Evolutionary conservation across 2,113 vertebrate species (phyloP).

Genomic region (Anseranas semipalmata): DNA sequence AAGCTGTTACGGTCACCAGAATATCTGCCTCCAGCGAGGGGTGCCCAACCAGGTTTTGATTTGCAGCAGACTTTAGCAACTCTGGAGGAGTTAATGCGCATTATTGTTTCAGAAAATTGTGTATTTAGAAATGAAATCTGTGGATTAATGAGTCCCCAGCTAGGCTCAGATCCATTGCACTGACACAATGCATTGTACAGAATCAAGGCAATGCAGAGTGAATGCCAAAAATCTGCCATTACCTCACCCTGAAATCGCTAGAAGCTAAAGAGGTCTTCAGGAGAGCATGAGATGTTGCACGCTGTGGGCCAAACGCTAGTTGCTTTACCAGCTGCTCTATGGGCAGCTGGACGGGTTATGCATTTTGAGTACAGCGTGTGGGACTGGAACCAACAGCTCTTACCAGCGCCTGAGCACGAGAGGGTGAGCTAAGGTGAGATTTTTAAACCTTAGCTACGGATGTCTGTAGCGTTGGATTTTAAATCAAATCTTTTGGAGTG

Average conservation of each 20-base stretch:
- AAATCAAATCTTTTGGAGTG: neutral
- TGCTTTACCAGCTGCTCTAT: neutral
- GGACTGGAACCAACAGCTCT: neutral
- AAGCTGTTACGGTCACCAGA: neutral
- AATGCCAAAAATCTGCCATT: constrained; percentile 53
- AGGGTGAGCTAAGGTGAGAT: constrained; percentile 6
- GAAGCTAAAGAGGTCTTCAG: neutral
- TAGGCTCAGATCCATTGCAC: neutral
- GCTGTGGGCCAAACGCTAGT: neutral
- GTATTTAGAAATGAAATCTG: constrained; percentile 11
- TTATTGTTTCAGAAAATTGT: constrained; percentile 34
- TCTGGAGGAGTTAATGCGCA: neutral
- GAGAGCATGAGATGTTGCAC: neutral
- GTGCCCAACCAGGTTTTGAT: neutral
- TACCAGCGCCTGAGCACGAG: fast-evolving
- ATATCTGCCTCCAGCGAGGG: neutral
- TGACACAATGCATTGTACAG: constrained; percentile 8
- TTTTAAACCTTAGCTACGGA: neutral
- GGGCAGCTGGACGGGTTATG: neutral
- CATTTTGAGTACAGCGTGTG: neutral
- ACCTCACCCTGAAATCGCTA: neutral
- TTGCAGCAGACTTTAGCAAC: constrained; percentile 21
- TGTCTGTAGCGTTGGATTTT: neutral
- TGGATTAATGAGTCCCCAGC: constrained; percentile 36
- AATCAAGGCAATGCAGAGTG: neutral